Base-by-base conservation (phyloP, 2,888 invertebrate species). In the Chrysodeixis includens region DNA sequence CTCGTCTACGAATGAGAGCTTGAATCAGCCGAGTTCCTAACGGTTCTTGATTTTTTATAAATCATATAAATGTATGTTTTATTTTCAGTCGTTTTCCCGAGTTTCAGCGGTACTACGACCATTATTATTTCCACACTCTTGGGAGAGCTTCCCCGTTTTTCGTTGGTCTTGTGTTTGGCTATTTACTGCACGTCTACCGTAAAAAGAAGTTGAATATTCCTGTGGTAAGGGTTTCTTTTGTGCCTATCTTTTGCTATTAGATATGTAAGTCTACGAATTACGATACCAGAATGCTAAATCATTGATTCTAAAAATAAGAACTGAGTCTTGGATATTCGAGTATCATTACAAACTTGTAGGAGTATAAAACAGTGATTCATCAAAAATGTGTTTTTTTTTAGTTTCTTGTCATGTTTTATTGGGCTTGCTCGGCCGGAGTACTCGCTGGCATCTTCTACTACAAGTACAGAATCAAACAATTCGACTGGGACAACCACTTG, bases 141-240 rank as follows among this genome's bases (percentile, higher is more conserved):
- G 82, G 86, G 0, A 76, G 90, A 54, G 83, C 84, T 3, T 76
- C 89, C 0, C 89, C 90, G 0, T 89, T 89, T 68, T 86, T 90
- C 30, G 87, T 91, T 2, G 90, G 91, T 9, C 84, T 91, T 81
- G 62, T 90, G 1, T 83, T 82, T 55, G 91, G 91, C 8, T 91
- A 90, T 35, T 20, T 88, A 8, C 78, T 90, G 0, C 84, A 88
- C 66, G 7, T 82, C 14, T 79, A 71, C 55, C 82, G 82, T 22
- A 81, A 79, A 10, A 82, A 74, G 40, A 79, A 79, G 59, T 52
- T 86, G 10, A 62, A 67, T 3, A 68, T 88, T n/a, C 69, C 83
- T 6, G 80, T 74, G 85, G 90, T 90, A 81, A 79, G 85, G n/a
- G 30, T 40, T 20, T 44, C 20, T 30, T 16, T 18, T n/a, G 16